Conservation (phyloP, 2,888 invertebrate species). For the Eledona agricola region DNA sequence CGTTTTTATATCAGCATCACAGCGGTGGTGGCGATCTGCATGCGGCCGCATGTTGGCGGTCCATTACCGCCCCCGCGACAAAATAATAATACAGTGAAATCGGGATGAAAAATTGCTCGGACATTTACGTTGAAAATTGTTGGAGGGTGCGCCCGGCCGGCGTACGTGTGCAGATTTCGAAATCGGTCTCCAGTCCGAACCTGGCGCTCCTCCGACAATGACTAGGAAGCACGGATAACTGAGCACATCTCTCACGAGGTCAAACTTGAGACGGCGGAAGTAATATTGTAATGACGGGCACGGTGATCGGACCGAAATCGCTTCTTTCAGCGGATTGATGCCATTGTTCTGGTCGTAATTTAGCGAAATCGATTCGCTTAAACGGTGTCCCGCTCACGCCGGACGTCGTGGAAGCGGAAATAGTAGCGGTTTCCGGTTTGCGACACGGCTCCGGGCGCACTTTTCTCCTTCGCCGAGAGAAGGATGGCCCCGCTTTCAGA, state of each 20-base stretch:
- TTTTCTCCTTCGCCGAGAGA: conserved; percentile 8
- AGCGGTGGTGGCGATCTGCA: conserved; percentile 57
- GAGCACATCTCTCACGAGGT: conserved; percentile 56
- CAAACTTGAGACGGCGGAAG: conserved; percentile 56
- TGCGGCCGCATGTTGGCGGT: conserved; percentile 60
- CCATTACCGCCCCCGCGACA: conserved; percentile 58
- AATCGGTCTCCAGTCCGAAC: conserved; percentile 26
- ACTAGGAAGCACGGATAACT: conserved; percentile 60
- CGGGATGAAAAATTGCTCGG: conserved; percentile 63
- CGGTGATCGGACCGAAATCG: conserved; percentile 50
- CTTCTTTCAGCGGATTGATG: conserved; percentile 52
- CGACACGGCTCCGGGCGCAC: conserved; percentile 15
- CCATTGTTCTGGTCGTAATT: conserved; percentile 58
- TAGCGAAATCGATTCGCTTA: conserved; percentile 56
- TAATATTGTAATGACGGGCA: conserved; percentile 56
- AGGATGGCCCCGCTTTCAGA: conserved; percentile 21
- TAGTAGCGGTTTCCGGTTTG: conserved; percentile 51
- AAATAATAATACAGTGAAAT: conserved; percentile 63
- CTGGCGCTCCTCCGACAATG: conserved; percentile 47
- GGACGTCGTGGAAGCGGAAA: conserved; percentile 55
- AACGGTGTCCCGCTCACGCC: conserved; percentile 52
- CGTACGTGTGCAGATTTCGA: conserved; percentile 58
- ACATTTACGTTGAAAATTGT: conserved; percentile 60
- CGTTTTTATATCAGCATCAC: conserved; percentile 48
- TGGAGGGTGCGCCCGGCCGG: conserved; percentile 60